phyloP scores from a whole-genome alignment of 2,797 vertebrate species.

The Heteromormyrus szaboi region DNA sequence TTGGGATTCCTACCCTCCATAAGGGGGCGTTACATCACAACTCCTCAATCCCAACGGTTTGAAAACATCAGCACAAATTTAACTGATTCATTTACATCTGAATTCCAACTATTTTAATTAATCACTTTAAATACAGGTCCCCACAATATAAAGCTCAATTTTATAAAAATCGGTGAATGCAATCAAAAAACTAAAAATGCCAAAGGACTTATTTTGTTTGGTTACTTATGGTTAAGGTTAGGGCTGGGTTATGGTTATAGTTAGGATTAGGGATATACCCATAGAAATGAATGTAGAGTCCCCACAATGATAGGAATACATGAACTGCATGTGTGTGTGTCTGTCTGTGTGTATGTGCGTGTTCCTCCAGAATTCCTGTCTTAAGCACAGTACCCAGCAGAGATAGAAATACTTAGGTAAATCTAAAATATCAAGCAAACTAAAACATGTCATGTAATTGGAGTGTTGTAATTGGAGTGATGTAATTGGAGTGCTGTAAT shows the following conservation, averaged over 20 bases:
- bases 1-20: neutral
- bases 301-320: too few relatives aligned
- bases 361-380: neutral
- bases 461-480: too few relatives aligned
- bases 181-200: neutral
- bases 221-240: too few relatives aligned
- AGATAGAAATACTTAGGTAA: neutral
- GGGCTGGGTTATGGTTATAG: too few relatives aligned
- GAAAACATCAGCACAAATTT: neutral
- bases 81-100: neutral
- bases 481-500: too few relatives aligned
- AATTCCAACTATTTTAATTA: neutral
- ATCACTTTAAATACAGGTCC: neutral
- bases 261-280: too few relatives aligned
- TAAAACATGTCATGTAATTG: too few relatives aligned
- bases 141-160: neutral
- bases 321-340: neutral
- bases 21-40: neutral
- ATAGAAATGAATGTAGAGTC: too few relatives aligned
- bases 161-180: neutral
- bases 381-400: neutral
- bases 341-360: neutral
- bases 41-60: neutral
- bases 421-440: neutral
- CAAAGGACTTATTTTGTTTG: too few relatives aligned